Conservation (phyloP, 2,888 invertebrate species). For the Lottia gigantea region DNA sequence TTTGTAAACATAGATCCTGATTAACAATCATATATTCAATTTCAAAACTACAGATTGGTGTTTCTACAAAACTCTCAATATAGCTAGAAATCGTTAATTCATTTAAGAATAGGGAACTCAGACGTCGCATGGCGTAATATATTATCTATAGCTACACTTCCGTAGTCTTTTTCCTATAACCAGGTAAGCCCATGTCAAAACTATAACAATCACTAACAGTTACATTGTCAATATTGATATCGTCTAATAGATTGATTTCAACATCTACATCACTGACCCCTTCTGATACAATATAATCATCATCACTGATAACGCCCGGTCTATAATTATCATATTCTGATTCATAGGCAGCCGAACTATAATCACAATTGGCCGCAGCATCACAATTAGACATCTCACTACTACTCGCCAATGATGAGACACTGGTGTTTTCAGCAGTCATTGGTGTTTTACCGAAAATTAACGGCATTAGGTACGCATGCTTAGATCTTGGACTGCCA, state of each 20-base stretch:
- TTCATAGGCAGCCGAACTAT: slow-evolving; percentile 76
- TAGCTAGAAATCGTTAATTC: too few relatives aligned
- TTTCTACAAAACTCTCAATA: too few relatives aligned
- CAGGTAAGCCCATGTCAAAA: slow-evolving; percentile 57
- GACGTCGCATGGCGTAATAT: too few relatives aligned
- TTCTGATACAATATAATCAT: slow-evolving; percentile 67
- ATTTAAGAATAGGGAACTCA: too few relatives aligned
- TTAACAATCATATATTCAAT: too few relatives aligned
- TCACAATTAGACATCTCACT: slow-evolving; percentile 67
- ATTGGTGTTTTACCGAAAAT: slow-evolving; percentile 45
- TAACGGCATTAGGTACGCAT: slow-evolving; percentile 51
- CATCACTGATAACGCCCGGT: slow-evolving; percentile 70
- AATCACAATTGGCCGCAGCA: slow-evolving; percentile 62
- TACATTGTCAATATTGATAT: slow-evolving; percentile 64
- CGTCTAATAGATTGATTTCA: slow-evolving; percentile 62
- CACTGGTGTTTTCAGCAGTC: slow-evolving; percentile 61
- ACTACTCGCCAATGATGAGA: slow-evolving; percentile 63
- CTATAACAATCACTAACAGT: slow-evolving; percentile 65
- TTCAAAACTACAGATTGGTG: too few relatives aligned
- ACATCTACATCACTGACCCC: slow-evolving; percentile 67
- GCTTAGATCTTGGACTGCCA: slow-evolving; percentile 55
- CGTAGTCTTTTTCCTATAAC: slow-evolving; percentile 55
- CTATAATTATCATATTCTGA: slow-evolving; percentile 78
- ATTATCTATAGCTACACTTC: slow-evolving; percentile 41
- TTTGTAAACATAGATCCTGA: too few relatives aligned